Percentiles rank a stretch among this genome's conserved stretches.
These are phyloP conservation scores for Nycticebus coucang DNA, from an alignment of 2,113 vertebrate species.

Conservation along the genomic window DNA sequence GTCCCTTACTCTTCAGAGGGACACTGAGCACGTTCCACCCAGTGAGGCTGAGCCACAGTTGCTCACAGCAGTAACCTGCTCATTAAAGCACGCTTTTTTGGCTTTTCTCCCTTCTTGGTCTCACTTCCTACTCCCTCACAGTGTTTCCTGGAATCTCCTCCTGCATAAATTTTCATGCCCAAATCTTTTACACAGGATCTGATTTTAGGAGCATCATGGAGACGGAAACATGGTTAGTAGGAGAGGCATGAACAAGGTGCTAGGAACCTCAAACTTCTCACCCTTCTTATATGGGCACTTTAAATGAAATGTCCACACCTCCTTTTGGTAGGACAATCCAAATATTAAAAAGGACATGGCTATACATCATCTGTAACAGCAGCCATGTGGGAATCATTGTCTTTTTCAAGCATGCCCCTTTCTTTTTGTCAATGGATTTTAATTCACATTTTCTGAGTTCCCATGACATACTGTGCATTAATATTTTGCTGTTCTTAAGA, in stretches of 20 bases:
- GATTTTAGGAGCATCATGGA: background rate
- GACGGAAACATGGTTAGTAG: background rate
- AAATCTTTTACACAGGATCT: background rate
- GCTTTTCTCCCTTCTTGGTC: constrained; percentile 29
- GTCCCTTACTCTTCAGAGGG: background rate
- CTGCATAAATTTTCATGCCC: background rate
- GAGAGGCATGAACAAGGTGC: background rate
- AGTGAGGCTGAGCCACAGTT: accelerated
- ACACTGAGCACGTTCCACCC: background rate
- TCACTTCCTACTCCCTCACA: background rate
- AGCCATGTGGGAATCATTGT: background rate
- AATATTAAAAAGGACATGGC: background rate
- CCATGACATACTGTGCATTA: background rate
- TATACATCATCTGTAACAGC: background rate
- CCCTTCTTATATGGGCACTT: background rate
- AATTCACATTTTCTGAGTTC: constrained; percentile 10
- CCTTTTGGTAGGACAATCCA: background rate
- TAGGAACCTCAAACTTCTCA: background rate
- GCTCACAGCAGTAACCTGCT: background rate
- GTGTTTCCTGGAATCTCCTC: background rate
- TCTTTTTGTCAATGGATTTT: constrained; percentile 4
- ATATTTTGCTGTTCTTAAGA: background rate
- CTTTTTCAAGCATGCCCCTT: background rate
- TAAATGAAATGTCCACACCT: background rate
- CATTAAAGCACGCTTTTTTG: background rate